phyloP scores from a whole-genome alignment of 2,113 vertebrate genomes.

The Poeciliopsis turrubarensis region DNA sequence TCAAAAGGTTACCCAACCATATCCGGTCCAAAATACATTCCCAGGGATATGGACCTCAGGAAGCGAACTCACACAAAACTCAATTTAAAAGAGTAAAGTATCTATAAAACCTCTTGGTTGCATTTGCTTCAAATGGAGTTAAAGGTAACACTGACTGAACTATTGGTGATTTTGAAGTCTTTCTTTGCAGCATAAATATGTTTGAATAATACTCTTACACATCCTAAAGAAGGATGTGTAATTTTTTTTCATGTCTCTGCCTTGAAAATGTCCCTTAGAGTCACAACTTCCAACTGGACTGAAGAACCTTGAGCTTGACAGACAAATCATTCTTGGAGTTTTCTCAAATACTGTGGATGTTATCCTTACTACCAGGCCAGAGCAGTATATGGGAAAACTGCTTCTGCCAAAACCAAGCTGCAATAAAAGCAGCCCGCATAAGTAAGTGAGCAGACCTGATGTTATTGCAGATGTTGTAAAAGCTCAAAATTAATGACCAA shows the following conservation, averaged over 20 bases:
- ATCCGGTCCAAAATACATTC: too few species aligned
- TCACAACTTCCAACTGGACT: not conserved
- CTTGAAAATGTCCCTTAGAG: not conserved
- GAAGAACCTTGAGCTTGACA: not conserved
- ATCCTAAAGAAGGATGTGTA: too few species aligned
- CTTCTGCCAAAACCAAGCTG: not conserved
- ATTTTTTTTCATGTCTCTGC: not conserved
- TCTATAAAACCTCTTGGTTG: not conserved
- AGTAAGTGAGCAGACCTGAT: too few species aligned
- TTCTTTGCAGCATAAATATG: not conserved
- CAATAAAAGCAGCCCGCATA: not conserved
- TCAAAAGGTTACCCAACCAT: too few species aligned
- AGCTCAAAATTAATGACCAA: not conserved
- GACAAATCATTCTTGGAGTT: not conserved
- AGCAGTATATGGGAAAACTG: not conserved
- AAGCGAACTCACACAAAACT: too few species aligned
- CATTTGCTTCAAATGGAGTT: not conserved
- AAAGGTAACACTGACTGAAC: not conserved
- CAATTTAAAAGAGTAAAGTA: not conserved
- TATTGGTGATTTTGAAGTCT: not conserved
- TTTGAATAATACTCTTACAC: not conserved
- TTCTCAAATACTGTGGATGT: not conserved
- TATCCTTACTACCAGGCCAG: not conserved
- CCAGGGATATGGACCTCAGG: not conserved
- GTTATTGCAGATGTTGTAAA: not conserved